These are phyloP conservation scores for Siniperca knerii DNA, from an alignment of 2,113 vertebrate species.

Conservation along the genomic window DNA sequence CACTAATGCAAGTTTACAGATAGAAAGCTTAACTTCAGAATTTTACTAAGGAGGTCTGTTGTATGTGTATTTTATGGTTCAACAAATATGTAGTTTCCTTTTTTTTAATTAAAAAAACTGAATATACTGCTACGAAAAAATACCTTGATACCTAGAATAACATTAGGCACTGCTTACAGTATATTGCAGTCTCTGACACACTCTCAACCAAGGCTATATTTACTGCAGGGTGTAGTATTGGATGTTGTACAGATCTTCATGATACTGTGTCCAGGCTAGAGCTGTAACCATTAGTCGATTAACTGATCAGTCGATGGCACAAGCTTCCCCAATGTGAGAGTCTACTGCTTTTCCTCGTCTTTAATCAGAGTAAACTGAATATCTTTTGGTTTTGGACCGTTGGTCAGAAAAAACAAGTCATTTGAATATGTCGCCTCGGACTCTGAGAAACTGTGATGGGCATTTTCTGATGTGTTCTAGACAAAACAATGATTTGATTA, in stretches of 20 bases:
- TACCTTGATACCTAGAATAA: neutral
- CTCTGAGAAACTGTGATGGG: neutral
- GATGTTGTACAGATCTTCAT: neutral
- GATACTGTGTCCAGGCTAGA: neutral
- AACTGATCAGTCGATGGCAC: neutral
- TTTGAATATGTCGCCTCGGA: neutral
- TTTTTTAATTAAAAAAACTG: neutral
- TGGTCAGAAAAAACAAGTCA: neutral
- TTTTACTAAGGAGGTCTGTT: neutral
- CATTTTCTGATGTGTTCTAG: neutral
- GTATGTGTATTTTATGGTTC: neutral
- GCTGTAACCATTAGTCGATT: neutral
- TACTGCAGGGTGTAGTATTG: neutral
- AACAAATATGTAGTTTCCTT: neutral
- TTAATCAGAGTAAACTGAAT: neutral
- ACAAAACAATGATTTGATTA: neutral
- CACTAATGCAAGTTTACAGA: neutral
- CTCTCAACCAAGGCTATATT: neutral
- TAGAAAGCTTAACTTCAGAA: neutral
- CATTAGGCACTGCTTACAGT: neutral
- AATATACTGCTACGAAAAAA: neutral
- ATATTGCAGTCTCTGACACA: neutral
- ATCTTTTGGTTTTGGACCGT: neutral
- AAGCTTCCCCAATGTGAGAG: neutral
- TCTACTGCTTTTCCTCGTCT: neutral